phyloP scores from a whole-genome alignment of 2,888 invertebrate species.

The Caenorhabditis angaria region DNA sequence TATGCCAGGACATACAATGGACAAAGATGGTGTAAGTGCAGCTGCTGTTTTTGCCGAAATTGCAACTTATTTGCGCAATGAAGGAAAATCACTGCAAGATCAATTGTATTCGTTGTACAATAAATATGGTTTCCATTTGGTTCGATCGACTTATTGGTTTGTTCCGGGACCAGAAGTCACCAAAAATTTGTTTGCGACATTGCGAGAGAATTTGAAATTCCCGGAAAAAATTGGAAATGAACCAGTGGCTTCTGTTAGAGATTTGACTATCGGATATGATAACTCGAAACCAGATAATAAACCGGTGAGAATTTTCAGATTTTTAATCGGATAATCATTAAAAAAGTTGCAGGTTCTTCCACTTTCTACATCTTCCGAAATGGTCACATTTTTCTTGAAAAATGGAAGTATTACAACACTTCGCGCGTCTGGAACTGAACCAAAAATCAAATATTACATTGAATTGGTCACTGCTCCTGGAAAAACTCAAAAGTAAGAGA shows the following conservation, averaged over 20 bases:
- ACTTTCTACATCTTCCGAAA: slow-evolving; percentile 78
- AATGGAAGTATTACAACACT: slow-evolving; percentile 86
- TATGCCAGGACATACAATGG: slow-evolving; percentile 80
- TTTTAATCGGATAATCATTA: slow-evolving; percentile 5
- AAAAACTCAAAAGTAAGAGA: slow-evolving; percentile 51
- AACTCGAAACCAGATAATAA: slow-evolving; percentile 80
- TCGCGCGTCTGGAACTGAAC: slow-evolving; percentile 96
- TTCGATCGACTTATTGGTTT: slow-evolving; percentile 85
- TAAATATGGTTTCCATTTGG: slow-evolving; percentile 87
- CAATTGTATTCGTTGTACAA: slow-evolving; percentile 82
- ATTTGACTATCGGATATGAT: slow-evolving; percentile 88
- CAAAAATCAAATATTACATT: slow-evolving; percentile 97
- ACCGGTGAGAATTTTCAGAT: slow-evolving; percentile 75
- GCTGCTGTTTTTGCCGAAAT: slow-evolving; percentile 84
- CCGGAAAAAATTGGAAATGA: slow-evolving; percentile 74
- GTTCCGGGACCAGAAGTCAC: slow-evolving; percentile 66
- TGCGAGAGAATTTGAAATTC: slow-evolving; percentile 72
- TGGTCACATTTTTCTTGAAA: slow-evolving; percentile 91
- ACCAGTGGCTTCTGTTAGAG: slow-evolving; percentile 81
- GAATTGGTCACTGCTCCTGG: slow-evolving; percentile 78
- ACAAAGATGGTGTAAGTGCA: slow-evolving; percentile 95
- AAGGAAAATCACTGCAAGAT: slow-evolving; percentile 73
- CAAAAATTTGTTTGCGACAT: slow-evolving; percentile 60
- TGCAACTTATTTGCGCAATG: slow-evolving; percentile 78
- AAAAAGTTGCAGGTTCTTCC: slow-evolving; percentile 74